These are phyloP conservation scores for Augochlora pura DNA, from an alignment of 1,140 invertebrate genomes.

Conservation along the genomic window DNA sequence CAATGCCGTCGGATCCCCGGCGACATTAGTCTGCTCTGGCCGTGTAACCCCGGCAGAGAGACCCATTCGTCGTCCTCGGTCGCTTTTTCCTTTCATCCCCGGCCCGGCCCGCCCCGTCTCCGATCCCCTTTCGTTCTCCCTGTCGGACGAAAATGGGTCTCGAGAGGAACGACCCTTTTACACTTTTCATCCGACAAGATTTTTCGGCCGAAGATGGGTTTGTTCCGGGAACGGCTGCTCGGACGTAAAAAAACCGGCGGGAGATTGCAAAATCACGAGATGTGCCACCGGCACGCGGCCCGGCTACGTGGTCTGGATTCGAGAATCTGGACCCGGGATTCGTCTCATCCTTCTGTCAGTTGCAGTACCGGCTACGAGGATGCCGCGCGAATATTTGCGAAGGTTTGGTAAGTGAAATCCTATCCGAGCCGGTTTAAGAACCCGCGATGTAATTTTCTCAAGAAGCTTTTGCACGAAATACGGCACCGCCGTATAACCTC, in stretches of 20 bases:
- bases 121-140: slow-evolving; percentile 2
- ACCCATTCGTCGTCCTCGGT: neutral
- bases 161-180: slow-evolving; percentile 25
- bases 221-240: slow-evolving; percentile 42
- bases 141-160: slow-evolving; percentile 24
- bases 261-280: slow-evolving; percentile 60
- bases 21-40: slow-evolving; percentile 1
- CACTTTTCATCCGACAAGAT: slow-evolving; percentile 35
- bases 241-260: slow-evolving; percentile 53
- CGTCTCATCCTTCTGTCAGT: slow-evolving; percentile 56
- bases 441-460: slow-evolving; percentile 51
- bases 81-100: neutral
- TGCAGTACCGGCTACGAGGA: slow-evolving; percentile 56
- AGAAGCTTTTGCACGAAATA: slow-evolving; percentile 42
- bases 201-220: slow-evolving; percentile 22
- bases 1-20: slow-evolving; percentile 17
- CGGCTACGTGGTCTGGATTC: slow-evolving; percentile 60
- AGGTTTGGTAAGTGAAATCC: slow-evolving; percentile 61
- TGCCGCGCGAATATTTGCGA: slow-evolving; percentile 63
- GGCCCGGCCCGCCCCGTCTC: neutral
- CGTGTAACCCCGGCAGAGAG: slow-evolving; percentile 8
- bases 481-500: neutral
- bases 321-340: slow-evolving; percentile 30
- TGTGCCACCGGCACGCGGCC: slow-evolving; percentile 57
- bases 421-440: slow-evolving; percentile 57